phyloP scores from a whole-genome alignment of 2,113 vertebrate species.

The Melanotaenia duboulayi region DNA sequence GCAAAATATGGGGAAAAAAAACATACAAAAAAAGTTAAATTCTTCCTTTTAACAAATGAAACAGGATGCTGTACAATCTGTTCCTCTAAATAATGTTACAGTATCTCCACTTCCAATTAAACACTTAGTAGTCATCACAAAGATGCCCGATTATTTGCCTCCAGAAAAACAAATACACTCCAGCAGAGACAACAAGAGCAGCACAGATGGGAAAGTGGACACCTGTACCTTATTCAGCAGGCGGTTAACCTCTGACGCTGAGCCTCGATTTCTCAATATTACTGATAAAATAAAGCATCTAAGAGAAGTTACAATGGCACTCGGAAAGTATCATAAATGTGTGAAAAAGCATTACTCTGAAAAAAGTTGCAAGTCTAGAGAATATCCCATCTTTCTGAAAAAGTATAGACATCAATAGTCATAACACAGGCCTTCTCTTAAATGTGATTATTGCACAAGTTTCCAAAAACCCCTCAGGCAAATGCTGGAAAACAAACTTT shows the following conservation, averaged over 20 bases:
- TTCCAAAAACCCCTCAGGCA: constrained; percentile 26
- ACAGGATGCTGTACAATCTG: no score
- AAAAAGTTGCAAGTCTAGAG: no score
- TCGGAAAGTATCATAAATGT: no score
- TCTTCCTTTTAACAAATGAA: no score
- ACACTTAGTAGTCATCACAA: neutral
- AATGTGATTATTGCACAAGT: constrained; percentile 12
- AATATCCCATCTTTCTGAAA: neutral
- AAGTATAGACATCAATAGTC: constrained; percentile 29
- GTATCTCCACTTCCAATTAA: neutral
- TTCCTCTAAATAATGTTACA: neutral
- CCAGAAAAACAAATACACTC: neutral
- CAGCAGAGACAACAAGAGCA: neutral
- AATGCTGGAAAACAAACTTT: constrained; percentile 19
- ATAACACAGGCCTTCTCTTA: constrained; percentile 14
- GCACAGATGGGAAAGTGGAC: constrained; percentile 28
- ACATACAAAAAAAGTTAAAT: no score
- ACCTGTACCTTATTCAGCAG: constrained; percentile 12
- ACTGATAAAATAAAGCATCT: no score
- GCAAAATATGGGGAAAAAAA: rapidly evolving
- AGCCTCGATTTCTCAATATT: no score
- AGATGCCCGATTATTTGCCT: neutral
- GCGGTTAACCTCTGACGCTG: neutral
- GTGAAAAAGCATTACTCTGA: no score
- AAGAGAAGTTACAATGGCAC: no score